Evolutionary conservation across 2,888 invertebrate genomes (phyloP), one percentile per base, ranked within the genome.

Genomic region (Dicyrtomina minuta): DNA sequence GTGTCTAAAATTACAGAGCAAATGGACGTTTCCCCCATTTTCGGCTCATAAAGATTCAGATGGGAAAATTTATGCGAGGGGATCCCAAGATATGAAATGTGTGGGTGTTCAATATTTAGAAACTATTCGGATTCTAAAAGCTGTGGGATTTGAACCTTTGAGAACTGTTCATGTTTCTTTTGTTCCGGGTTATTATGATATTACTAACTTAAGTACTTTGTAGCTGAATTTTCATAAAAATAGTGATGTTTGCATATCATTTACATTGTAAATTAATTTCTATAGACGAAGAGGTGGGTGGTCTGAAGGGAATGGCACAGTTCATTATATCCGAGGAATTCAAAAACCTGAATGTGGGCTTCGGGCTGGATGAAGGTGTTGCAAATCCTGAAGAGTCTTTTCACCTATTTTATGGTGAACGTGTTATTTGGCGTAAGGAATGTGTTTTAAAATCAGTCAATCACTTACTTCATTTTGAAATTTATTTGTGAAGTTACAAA

Each of bases 11-110:
- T n/a, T n/a, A 46, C 43, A 74, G 72, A 60, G 43, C 51, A 89
- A 90, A 80, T 96, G 96, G 96, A 91, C 87, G 0, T 86, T 92
- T 80, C 90, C 90, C 26, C 96, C 96, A 5, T 97, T 96, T 81
- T 88, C 87, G 74, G 96, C 90, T 0, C 87, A 90, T 70, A 91
- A 95, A 80, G 92, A 92, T 79, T 6, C 17, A 8, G 87, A 88
- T 1, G 96, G 95, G 0, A 89, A 93, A 79, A 95, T 95, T 76
- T 94, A 87, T 82, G 94, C 90, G 0, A 86, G 94, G 56, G 94
- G 94, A n/a, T 85, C 92, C 0, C 92, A 92, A 82, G 94, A 95
- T 80, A 93, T 93, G 93, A 91, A 90, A 82, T 88, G 88, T 81
- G 88, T 90, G 62, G 90, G 89, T 15, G 88, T 89, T 55, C 90